phyloP scores from a whole-genome alignment of 2,797 vertebrate genomes.

The Orestias chungarensis region DNA sequence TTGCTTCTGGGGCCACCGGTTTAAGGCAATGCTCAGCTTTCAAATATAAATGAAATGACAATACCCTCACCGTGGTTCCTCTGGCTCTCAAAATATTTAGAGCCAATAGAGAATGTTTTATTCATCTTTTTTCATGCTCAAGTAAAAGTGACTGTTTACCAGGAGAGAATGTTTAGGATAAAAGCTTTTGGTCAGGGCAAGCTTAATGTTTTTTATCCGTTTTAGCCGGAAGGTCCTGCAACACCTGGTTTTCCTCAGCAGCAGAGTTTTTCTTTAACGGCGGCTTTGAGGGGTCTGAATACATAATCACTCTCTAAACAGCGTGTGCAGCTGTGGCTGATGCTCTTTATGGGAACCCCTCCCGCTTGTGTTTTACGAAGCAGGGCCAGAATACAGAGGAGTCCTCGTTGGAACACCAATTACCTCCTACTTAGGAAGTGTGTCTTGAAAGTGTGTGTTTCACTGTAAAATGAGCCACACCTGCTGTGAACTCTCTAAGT shows the following conservation, averaged over 20 bases:
- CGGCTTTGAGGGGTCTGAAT: constrained; percentile 40
- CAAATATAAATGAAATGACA: constrained; percentile 67
- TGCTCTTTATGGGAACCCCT: constrained; percentile 51
- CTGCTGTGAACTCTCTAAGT: constrained; percentile 40
- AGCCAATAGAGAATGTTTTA: constrained; percentile 21
- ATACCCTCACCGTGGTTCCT: constrained; percentile 58
- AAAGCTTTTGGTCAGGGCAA: constrained; percentile 10
- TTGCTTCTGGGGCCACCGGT: constrained; percentile 65
- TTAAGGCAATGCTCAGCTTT: constrained; percentile 56
- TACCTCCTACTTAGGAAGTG: constrained; percentile 36
- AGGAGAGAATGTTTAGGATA: constrained; percentile 11
- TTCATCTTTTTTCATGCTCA: background rate
- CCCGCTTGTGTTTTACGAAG: constrained; percentile 39
- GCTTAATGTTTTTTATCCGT: background rate
- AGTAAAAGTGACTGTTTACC: constrained; percentile 20
- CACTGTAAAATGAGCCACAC: constrained; percentile 46
- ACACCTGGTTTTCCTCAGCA: constrained; percentile 15
- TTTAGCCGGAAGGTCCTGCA: background rate
- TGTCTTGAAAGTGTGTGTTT: constrained; percentile 25
- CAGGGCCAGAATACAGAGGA: constrained; percentile 66
- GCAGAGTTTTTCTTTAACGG: constrained; percentile 39
- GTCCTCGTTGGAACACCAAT: constrained; percentile 28
- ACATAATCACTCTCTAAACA: constrained; percentile 37
- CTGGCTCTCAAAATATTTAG: constrained; percentile 60
- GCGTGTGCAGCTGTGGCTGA: constrained; percentile 58